These are phyloP conservation scores for Crocidura indochinensis DNA, from an alignment of 2,797 vertebrate species.

Conservation along the genomic window DNA sequence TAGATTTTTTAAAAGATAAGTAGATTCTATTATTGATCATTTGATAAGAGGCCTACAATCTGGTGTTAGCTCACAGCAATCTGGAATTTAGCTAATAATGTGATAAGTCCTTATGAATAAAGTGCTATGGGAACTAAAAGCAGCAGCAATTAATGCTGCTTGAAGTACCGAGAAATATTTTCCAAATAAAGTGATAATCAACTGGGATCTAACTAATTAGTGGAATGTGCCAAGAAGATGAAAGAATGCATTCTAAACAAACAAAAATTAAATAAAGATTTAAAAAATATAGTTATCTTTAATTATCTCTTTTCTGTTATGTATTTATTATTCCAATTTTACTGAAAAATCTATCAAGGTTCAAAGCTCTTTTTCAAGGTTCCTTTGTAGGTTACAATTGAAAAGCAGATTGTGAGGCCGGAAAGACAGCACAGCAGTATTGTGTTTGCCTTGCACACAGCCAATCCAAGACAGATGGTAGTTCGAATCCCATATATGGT, in stretches of 20 bases:
- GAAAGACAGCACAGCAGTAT: neutral
- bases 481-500: no score
- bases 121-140: neutral
- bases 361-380: neutral
- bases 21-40: neutral
- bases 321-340: neutral
- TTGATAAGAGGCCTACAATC: slow-evolving; percentile 12
- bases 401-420: neutral
- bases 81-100: slow-evolving; percentile 4
- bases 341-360: neutral
- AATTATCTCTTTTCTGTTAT: neutral
- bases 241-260: neutral
- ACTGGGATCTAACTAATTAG: neutral
- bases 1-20: neutral
- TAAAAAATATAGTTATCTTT: neutral
- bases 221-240: neutral
- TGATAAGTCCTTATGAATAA: slow-evolving; percentile 15
- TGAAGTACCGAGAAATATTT: slow-evolving; percentile 20
- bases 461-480: no score
- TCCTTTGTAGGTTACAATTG: neutral
- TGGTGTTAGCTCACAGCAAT: neutral
- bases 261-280: neutral
- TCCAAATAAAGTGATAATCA: slow-evolving; percentile 32
- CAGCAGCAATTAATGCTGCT: slow-evolving; percentile 42
- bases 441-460: no score